Percentiles rank a stretch among this genome's conserved stretches.
phyloP scores from a whole-genome alignment of 2,113 vertebrate genomes.

The Deroptyus accipitrinus region DNA sequence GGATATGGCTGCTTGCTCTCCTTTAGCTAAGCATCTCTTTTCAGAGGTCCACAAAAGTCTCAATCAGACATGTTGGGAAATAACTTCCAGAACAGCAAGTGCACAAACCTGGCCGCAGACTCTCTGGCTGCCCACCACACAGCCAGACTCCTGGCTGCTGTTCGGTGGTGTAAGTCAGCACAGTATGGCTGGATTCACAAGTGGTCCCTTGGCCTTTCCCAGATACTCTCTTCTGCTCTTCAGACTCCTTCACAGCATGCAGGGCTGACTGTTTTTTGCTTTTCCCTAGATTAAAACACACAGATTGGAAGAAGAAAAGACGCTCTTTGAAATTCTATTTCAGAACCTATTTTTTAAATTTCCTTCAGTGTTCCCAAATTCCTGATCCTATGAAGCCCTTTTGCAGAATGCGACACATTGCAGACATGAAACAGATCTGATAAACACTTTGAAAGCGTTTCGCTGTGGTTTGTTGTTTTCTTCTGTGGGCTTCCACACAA shows the following conservation, averaged over 20 bases:
- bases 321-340: neutral
- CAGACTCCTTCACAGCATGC: neutral
- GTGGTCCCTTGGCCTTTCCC: neutral
- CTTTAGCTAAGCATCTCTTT: neutral
- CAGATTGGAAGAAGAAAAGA: neutral
- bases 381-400: neutral
- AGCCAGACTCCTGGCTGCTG: neutral
- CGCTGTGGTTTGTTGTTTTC: neutral
- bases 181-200: neutral
- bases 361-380: neutral
- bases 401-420: neutral
- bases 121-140: neutral
- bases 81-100: neutral
- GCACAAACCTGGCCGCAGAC: neutral
- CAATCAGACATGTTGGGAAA: neutral
- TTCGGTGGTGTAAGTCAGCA: neutral
- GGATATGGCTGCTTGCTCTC: neutral
- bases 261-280: neutral
- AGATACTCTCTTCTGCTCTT: neutral
- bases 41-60: neutral
- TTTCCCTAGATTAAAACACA: neutral
- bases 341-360: neutral
- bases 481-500: neutral
- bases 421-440: neutral
- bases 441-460: slow-evolving; percentile 9